phyloP scores from a whole-genome alignment of 2,113 vertebrate genomes.

The Scalopus aquaticus region DNA sequence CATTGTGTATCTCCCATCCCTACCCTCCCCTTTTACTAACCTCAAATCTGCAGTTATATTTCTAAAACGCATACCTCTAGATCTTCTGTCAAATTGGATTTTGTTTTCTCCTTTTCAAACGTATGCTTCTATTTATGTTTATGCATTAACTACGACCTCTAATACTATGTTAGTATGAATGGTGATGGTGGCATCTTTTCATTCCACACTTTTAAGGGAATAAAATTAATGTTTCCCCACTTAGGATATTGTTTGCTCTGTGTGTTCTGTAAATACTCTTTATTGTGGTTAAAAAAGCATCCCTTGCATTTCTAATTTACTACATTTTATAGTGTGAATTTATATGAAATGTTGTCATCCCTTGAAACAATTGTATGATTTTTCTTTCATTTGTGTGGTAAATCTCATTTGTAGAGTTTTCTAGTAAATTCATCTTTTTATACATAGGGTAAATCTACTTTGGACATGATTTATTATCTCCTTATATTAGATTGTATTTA shows the following conservation, averaged over 20 bases:
- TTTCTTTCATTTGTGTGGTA: neutral
- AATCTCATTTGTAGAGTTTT: neutral
- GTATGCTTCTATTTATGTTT: neutral
- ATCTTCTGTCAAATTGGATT: neutral
- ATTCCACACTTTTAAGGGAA: neutral
- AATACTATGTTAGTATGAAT: neutral
- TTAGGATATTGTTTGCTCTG: neutral
- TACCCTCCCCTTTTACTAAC: too few relatives aligned
- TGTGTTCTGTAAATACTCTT: neutral
- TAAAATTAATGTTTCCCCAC: neutral
- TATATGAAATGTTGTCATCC: neutral
- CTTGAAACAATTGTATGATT: neutral
- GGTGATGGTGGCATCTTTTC: neutral
- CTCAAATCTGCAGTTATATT: too few relatives aligned
- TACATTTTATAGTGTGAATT: neutral
- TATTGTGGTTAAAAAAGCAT: neutral
- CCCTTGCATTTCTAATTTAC: neutral
- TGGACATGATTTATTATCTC: neutral
- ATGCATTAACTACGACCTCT: neutral
- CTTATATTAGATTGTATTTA: neutral
- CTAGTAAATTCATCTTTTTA: neutral
- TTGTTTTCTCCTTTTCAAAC: neutral
- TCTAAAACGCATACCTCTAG: neutral
- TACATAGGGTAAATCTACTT: neutral
- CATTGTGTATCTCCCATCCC: too few relatives aligned